These are phyloP conservation scores for Nannoperca australis DNA, from an alignment of 2,797 vertebrate species.

Conservation along the genomic window DNA sequence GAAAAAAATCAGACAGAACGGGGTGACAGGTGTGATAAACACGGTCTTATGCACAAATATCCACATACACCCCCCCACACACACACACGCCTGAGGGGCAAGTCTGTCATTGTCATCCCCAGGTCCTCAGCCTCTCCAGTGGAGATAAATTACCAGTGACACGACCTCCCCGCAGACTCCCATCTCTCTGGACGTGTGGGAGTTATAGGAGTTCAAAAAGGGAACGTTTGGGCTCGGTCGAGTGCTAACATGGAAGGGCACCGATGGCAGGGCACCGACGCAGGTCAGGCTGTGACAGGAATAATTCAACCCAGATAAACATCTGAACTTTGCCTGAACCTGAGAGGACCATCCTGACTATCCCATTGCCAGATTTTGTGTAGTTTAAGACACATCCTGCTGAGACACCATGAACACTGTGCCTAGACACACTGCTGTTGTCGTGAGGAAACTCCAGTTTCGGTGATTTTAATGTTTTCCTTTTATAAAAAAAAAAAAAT, in stretches of 20 bases:
- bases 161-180: slow-evolving; percentile 57
- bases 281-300: slow-evolving; percentile 39
- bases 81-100: slow-evolving; percentile 33
- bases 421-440: not conserved
- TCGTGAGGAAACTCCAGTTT: not conserved
- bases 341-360: slow-evolving; percentile 10
- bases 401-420: not conserved
- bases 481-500: slow-evolving; percentile 1
- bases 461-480: slow-evolving; percentile 21
- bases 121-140: slow-evolving; percentile 45
- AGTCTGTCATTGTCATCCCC: slow-evolving; percentile 55
- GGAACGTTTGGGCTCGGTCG: slow-evolving; percentile 26
- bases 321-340: slow-evolving; percentile 65
- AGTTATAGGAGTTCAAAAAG: slow-evolving; percentile 45
- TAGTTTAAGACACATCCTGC: not conserved
- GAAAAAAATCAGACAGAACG: slow-evolving; percentile 2
- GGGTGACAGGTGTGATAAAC: slow-evolving; percentile 27
- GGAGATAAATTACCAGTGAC: slow-evolving; percentile 71
- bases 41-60: slow-evolving; percentile 20
- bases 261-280: slow-evolving; percentile 22
- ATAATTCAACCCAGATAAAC: slow-evolving; percentile 49
- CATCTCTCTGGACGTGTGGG: slow-evolving; percentile 42
- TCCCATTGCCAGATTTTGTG: not conserved
- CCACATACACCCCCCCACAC: slow-evolving; percentile 6
- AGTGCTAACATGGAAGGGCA: slow-evolving; percentile 28